Evolutionary conservation across 2,888 invertebrate species (phyloP), one percentile per base, ranked within the genome.

Genomic region (Nebria brevicollis): DNA sequence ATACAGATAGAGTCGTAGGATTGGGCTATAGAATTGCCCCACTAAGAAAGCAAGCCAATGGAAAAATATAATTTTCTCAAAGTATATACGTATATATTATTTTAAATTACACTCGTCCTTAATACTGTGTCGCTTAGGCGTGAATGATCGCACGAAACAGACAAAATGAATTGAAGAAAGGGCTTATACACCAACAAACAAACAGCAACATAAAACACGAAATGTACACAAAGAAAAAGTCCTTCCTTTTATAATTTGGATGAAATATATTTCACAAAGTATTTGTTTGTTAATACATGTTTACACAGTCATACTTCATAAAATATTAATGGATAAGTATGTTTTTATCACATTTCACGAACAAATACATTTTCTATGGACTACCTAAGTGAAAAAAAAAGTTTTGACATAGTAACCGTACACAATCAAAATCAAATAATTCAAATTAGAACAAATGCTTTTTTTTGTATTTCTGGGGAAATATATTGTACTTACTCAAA

Each of bases 31-130:
- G 34, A 34, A 34, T 4, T 5, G 1, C 2, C 34, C 34, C 34
- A 34, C 34, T 34, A 34, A 34, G 34, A 34, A 54, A 54, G 13
- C 70, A 70, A 70, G 70, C 65, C 66, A 73, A 73, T 78, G 73
- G 78, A 78, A 78, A 78, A 78, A 78, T 66, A 72, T 78, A 78
- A 78, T 78, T 78, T 73, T 78, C 73, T 78, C 78, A 78, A 78
- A 73, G 78, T 78, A 34, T 34, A 34, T 34, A 34, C 34, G 34
- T 34, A 34, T 34, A 34, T 34, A 78, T 78, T 73, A 72, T 77
- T 78, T 78, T 73, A 78, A 78, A 78, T 78, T 78, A 78, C 78
- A 73, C 72, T 78, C 73, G 73, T 65, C 65, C 78, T 78, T 78
- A 78, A 78, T 78, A 72, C 78, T 65, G 66, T 72, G 78, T 70